These are phyloP conservation scores for Heliocidaris erythrogramma DNA, from an alignment of 35 echinoderm and acorn worm species.

Conservation along the genomic window DNA sequence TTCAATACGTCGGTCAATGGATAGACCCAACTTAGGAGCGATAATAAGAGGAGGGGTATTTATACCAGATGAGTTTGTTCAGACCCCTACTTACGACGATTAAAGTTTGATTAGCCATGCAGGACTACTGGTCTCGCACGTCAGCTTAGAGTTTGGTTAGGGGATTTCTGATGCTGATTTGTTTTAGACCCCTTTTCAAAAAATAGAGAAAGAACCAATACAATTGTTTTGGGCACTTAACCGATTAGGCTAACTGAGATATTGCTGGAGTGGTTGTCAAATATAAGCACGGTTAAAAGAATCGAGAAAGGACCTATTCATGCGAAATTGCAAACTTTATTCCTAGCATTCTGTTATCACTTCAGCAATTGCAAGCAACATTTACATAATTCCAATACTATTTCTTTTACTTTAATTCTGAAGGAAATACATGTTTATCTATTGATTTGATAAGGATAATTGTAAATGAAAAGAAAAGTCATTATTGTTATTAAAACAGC, in stretches of 20 bases:
- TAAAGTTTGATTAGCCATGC: conserved; percentile 3
- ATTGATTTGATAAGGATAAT: background rate
- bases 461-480: background rate
- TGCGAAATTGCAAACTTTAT: background rate
- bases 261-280: background rate
- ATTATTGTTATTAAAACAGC: too few species aligned
- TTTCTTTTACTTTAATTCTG: background rate
- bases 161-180: background rate
- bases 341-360: background rate
- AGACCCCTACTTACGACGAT: conserved; percentile 8
- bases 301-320: background rate
- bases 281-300: background rate
- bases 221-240: conserved; percentile 9
- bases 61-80: background rate
- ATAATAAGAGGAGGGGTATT: conserved; percentile 17
- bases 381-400: background rate
- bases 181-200: background rate
- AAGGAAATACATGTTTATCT: background rate
- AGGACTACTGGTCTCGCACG: background rate
- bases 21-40: background rate
- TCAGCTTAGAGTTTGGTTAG: background rate
- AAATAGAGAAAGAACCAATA: background rate
- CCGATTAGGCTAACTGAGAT: background rate
- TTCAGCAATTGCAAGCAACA: background rate
- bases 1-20: conserved; percentile 7